Evolutionary conservation across 23 tunicate species (phyloP).

Genomic region (Trididemnum nubilum): DNA sequence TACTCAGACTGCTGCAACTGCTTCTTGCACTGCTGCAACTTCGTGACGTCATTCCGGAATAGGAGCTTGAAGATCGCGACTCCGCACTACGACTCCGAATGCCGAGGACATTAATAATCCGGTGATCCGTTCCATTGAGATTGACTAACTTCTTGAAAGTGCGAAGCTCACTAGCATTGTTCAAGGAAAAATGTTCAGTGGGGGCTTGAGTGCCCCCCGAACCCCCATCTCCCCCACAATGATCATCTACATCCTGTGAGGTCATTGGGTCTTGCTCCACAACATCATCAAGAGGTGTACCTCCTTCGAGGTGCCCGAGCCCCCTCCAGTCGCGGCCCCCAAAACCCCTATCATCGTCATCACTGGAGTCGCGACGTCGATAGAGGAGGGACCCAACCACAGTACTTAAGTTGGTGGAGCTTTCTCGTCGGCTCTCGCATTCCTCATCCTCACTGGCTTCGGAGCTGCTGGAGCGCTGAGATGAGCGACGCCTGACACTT

Average conservation of each 20-base stretch:
- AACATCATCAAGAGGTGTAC: conserved; percentile 3
- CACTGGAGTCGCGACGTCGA: conserved; percentile 58
- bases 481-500: conserved; percentile 15
- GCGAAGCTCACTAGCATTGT: conserved; percentile 26
- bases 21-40: conserved; percentile 83
- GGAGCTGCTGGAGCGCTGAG: conserved; percentile 49
- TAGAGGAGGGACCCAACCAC: conserved; percentile 29
- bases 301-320: background rate
- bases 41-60: conserved; percentile 36
- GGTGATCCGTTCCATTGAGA: conserved; percentile 26
- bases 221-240: conserved; percentile 9
- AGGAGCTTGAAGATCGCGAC: conserved; percentile 44
- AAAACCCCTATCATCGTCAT: conserved; percentile 44
- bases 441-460: conserved; percentile 79
- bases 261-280: conserved; percentile 10
- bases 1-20: conserved; percentile 68
- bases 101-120: conserved; percentile 46
- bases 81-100: conserved; percentile 77
- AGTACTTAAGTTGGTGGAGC: conserved; percentile 51
- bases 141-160: conserved; percentile 23
- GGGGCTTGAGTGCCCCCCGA: background rate
- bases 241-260: background rate
- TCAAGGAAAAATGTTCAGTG: conserved; percentile 17
- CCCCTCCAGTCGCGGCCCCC: conserved; percentile 27
- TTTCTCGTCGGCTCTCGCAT: conserved; percentile 54